phyloP scores from a whole-genome alignment of 1,140 invertebrate genomes.

The Oryctes rhinoceros region DNA sequence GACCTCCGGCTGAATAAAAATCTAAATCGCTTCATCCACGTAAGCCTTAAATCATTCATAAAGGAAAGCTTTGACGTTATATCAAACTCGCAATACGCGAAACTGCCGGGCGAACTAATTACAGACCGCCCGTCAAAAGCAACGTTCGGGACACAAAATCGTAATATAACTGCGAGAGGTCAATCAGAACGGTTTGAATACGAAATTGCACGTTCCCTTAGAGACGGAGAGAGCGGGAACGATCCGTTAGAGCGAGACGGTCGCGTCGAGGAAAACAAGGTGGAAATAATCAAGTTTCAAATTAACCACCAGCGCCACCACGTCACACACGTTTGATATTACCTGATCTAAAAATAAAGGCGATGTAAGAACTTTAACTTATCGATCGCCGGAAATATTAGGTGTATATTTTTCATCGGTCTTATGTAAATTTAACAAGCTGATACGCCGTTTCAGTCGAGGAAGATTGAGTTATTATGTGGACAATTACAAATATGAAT shows the following conservation, averaged over 20 bases:
- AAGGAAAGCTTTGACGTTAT: not conserved
- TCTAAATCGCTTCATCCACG: conserved; percentile 8
- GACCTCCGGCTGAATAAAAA: not conserved
- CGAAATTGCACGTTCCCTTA: not conserved
- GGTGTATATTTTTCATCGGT: not conserved
- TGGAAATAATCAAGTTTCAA: conserved; percentile 15
- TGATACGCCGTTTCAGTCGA: not conserved
- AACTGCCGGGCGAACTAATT: conserved; percentile 9
- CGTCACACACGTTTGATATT: conserved; percentile 14
- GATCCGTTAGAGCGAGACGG: not conserved
- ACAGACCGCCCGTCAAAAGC: not conserved
- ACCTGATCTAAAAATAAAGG: conserved; percentile 6
- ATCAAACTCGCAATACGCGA: not conserved
- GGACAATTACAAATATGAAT: no score
- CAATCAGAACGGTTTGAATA: conserved; percentile 5
- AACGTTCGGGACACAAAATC: conserved; percentile 3
- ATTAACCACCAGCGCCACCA: not conserved
- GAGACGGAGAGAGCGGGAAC: not conserved
- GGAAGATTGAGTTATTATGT: not conserved
- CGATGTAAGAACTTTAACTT: not conserved
- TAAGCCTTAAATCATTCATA: not conserved
- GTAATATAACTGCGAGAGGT: conserved; percentile 7
- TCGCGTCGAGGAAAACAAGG: not conserved
- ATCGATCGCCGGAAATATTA: conserved; percentile 9
- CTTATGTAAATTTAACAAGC: not conserved